These are phyloP conservation scores for Gadus macrocephalus DNA, from an alignment of 2,113 vertebrate genomes.

Conservation along the genomic window DNA sequence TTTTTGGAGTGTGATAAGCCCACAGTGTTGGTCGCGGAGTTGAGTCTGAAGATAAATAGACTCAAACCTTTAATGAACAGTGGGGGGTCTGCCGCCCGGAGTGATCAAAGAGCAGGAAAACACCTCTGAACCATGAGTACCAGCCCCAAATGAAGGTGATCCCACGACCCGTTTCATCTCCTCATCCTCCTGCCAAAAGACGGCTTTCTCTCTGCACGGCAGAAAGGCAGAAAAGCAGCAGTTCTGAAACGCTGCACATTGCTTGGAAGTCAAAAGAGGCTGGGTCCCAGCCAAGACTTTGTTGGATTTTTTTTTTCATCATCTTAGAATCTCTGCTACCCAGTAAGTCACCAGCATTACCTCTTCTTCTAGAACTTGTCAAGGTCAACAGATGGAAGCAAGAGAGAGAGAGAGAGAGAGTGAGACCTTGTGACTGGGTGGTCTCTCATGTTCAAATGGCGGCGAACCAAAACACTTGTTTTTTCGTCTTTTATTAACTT, in stretches of 20 bases:
- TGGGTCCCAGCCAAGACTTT: background rate
- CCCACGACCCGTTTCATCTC: background rate
- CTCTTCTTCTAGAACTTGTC: conserved; percentile 1
- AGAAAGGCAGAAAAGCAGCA: conserved; percentile 5
- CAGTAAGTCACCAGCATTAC: background rate
- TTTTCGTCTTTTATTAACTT: no score
- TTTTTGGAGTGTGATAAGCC: conserved; percentile 37
- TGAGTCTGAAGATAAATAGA: conserved; percentile 43
- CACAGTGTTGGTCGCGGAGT: conserved; percentile 45
- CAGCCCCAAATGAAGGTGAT: conserved; percentile 42
- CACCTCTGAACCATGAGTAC: conserved; percentile 33
- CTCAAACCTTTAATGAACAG: conserved; percentile 43
- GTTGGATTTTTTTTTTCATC: background rate
- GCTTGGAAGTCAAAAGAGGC: no score
- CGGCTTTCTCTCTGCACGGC: conserved; percentile 13
- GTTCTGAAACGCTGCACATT: no score
- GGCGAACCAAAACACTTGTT: no score
- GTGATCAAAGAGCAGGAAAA: conserved; percentile 33
- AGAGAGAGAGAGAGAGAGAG: background rate
- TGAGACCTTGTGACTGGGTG: no score
- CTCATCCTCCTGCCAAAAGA: conserved; percentile 32
- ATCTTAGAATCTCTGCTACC: background rate
- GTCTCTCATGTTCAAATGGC: no score
- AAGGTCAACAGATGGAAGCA: conserved; percentile 6
- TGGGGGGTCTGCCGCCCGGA: conserved; percentile 45